Conservation (phyloP, 2,113 vertebrate species). For the Sinosuthora webbiana region DNA sequence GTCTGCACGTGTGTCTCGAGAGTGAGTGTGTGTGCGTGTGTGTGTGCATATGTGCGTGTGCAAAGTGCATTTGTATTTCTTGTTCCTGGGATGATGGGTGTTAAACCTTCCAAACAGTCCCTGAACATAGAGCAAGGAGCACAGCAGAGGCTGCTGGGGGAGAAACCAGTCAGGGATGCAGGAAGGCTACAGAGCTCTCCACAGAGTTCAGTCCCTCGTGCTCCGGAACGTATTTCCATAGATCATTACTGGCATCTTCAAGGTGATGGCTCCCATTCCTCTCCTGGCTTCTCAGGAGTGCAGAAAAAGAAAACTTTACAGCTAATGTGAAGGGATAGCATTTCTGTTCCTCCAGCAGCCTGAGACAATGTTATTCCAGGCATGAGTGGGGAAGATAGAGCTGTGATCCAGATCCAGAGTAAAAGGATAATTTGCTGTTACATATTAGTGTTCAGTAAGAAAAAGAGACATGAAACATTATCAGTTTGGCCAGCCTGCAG, state of each 20-base stretch:
- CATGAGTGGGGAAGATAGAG: neutral
- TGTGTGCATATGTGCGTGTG: neutral
- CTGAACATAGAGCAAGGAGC: neutral
- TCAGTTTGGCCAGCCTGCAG: neutral
- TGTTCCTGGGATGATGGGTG: neutral
- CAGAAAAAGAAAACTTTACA: slow-evolving; percentile 13
- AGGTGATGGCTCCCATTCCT: neutral
- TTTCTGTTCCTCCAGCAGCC: neutral
- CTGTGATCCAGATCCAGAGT: neutral
- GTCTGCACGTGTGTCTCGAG: neutral
- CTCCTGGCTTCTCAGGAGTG: neutral
- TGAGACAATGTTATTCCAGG: neutral
- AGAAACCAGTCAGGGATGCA: neutral
- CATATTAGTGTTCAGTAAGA: neutral
- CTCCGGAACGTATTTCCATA: neutral
- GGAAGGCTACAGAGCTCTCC: neutral
- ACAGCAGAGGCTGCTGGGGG: neutral
- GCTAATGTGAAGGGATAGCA: neutral
- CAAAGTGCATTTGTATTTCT: neutral
- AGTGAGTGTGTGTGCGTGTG: neutral
- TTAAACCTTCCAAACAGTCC: neutral
- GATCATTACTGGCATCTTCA: slow-evolving; percentile 1
- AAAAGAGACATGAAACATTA: neutral
- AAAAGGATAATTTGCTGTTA: neutral
- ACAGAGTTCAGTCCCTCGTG: neutral